Conservation (phyloP, 2,888 invertebrate species). For the Lamellibrachia columna region DNA sequence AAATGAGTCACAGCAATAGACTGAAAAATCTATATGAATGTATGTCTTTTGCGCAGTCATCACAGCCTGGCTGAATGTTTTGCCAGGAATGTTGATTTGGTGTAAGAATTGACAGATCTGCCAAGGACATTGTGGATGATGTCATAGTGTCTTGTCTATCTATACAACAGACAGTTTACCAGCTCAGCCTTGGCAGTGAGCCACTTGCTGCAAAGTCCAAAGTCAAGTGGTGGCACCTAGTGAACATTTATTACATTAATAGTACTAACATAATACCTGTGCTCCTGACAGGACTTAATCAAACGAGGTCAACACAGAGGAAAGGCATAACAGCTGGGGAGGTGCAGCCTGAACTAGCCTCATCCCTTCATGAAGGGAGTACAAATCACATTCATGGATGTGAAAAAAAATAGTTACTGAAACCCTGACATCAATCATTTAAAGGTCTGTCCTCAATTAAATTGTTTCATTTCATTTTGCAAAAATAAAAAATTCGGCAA, state of each 20-base stretch:
- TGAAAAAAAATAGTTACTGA: not conserved
- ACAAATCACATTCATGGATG: not conserved
- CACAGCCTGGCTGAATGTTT: not conserved
- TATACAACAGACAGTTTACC: not conserved
- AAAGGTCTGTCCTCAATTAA: not conserved
- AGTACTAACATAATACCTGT: not conserved
- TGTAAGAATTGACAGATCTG: not conserved
- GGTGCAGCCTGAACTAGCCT: too few relatives aligned
- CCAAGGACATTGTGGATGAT: not conserved
- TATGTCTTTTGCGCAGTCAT: not conserved
- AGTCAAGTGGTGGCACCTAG: not conserved
- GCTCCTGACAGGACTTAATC: too few relatives aligned
- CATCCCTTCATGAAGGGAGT: too few relatives aligned
- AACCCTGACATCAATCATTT: not conserved
- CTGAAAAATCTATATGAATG: not conserved
- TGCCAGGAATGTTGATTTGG: not conserved
- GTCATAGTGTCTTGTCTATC: not conserved
- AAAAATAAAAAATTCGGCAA: too few relatives aligned
- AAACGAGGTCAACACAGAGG: too few relatives aligned
- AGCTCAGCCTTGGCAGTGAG: not conserved
- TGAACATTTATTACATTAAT: not conserved
- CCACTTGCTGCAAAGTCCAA: not conserved
- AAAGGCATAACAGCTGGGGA: too few relatives aligned
- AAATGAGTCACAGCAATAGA: not conserved
- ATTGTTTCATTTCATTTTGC: too few relatives aligned